phyloP scores from a whole-genome alignment of 2,888 invertebrate genomes.

The Neelides folsomi region DNA sequence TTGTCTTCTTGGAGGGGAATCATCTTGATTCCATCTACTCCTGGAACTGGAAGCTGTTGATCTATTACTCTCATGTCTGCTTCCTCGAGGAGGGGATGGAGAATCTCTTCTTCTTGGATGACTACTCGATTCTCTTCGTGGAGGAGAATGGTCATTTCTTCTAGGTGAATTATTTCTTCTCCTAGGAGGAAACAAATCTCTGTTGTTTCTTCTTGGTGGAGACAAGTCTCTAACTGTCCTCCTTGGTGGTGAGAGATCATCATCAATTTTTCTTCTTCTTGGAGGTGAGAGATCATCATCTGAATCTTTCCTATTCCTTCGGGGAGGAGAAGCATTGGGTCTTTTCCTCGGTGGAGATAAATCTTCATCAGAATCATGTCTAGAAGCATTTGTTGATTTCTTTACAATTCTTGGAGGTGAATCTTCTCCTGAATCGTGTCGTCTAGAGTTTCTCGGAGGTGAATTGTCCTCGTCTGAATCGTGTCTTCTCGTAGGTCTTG shows the following conservation, averaged over 20 bases:
- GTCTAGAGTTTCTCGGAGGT: slow-evolving; percentile 12
- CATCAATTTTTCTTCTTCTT: slow-evolving; percentile 30
- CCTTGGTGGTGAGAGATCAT: background rate
- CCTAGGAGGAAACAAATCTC: slow-evolving; percentile 33
- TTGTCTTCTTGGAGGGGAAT: slow-evolving; percentile 34
- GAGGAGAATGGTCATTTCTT: slow-evolving; percentile 30
- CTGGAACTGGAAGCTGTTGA: too few species aligned
- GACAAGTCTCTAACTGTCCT: slow-evolving; percentile 23
- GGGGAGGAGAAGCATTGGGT: slow-evolving; percentile 34
- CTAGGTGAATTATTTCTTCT: slow-evolving; percentile 4
- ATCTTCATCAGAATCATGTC: slow-evolving; percentile 35
- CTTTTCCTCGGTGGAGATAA: slow-evolving; percentile 37
- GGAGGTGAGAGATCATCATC: slow-evolving; percentile 35
- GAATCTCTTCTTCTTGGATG: background rate
- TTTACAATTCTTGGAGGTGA: slow-evolving; percentile 11
- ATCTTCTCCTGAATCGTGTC: slow-evolving; percentile 31
- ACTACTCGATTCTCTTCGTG: slow-evolving; percentile 15
- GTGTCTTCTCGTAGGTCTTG: background rate
- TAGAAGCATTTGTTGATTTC: too few species aligned
- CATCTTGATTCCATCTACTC: background rate
- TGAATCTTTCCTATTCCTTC: slow-evolving; percentile 24
- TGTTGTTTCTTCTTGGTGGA: slow-evolving; percentile 15
- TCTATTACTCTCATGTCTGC: background rate
- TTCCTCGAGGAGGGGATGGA: background rate
- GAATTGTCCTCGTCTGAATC: slow-evolving; percentile 1